A percentile compares a stretch with the other conserved stretches of the same genome.
These are phyloP conservation scores for Salvelinus namaycush DNA, from an alignment of 2,113 vertebrate genomes.

Conservation along the genomic window DNA sequence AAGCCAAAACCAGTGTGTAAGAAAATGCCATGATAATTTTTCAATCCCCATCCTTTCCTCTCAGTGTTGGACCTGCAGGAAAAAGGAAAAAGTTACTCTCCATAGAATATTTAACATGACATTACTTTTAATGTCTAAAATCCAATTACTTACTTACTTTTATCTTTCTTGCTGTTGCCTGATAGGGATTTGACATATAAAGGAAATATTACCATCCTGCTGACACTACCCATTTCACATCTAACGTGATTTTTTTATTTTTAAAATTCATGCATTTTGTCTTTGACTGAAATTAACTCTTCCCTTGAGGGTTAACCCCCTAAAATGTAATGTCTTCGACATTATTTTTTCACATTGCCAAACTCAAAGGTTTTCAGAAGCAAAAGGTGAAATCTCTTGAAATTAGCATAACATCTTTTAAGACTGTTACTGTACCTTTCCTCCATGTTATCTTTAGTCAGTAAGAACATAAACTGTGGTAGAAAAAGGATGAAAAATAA, in stretches of 20 bases:
- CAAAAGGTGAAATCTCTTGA: no score
- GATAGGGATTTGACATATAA: background rate
- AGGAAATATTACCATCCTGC: background rate
- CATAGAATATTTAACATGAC: no score
- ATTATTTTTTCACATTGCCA: no score
- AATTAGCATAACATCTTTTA: no score
- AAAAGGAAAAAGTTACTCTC: background rate
- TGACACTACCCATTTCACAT: background rate
- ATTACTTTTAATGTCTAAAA: background rate
- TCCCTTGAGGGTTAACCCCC: no score
- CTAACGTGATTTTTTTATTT: background rate
- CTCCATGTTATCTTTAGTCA: no score
- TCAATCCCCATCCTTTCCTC: conserved; percentile 44
- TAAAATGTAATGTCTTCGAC: no score
- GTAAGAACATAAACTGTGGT: no score
- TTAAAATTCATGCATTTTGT: background rate
- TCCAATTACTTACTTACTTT: background rate
- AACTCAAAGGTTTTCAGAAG: no score
- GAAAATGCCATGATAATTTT: background rate
- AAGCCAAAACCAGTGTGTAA: conserved; percentile 29
- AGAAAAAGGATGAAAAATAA: no score
- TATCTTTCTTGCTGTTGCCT: background rate
- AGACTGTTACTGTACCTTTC: no score
- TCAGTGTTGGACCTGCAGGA: conserved; percentile 9
- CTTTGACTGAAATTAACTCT: no score